Percentiles rank a stretch among this genome's conserved stretches.
phyloP scores from a whole-genome alignment of 1,140 invertebrate species.

The Teleopsis dalmanni region DNA sequence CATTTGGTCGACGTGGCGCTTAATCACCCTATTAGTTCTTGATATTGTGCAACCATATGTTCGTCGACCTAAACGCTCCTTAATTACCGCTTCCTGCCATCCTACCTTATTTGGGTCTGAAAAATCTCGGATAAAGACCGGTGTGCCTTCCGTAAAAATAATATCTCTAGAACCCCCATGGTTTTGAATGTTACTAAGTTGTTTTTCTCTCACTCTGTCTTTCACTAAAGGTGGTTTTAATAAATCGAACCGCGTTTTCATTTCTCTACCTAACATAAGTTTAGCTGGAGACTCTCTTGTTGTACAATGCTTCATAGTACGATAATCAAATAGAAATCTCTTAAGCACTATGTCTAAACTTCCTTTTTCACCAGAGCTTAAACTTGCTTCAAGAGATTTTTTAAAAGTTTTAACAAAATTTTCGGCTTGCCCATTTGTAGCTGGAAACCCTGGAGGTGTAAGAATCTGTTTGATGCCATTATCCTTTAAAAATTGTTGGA shows the following conservation, averaged over 20 bases:
- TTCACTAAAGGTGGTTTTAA: slow-evolving; percentile 4
- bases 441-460: not conserved
- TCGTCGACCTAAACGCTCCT: not conserved
- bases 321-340: slow-evolving; percentile 9
- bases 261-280: slow-evolving; percentile 5
- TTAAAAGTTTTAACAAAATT: slow-evolving; percentile 5
- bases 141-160: slow-evolving; percentile 4
- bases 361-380: slow-evolving; percentile 1
- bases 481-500: not conserved
- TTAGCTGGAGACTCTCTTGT: slow-evolving; percentile 3
- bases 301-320: slow-evolving; percentile 6
- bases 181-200: slow-evolving; percentile 4
- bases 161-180: slow-evolving; percentile 1
- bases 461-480: slow-evolving; percentile 2
- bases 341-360: slow-evolving; percentile 1
- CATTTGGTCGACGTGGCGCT: slow-evolving; percentile 6
- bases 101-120: not conserved
- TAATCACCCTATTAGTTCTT: not conserved
- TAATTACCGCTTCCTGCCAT: slow-evolving; percentile 2
- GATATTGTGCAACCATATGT: slow-evolving; percentile 7
- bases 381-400: slow-evolving; percentile 5
- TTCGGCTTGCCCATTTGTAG: slow-evolving; percentile 2
- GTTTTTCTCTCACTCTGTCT: not conserved
- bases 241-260: slow-evolving; percentile 16
- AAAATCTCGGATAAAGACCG: slow-evolving; percentile 5